Percentiles rank a stretch among this genome's conserved stretches.
Conservation (phyloP, 2,888 invertebrate species). For the Drosophila meridionalis region DNA sequence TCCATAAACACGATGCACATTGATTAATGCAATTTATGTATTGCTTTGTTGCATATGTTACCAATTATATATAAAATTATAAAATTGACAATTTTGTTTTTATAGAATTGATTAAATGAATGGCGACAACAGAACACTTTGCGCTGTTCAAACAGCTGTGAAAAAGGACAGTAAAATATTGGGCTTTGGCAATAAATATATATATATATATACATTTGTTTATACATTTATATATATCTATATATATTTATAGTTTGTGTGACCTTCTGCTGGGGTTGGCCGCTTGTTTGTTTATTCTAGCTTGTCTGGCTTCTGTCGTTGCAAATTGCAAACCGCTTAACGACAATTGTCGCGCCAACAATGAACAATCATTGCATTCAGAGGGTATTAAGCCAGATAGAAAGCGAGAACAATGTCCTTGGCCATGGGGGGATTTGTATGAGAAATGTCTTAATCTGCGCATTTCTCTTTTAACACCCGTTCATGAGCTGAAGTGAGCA, state of each 20-base stretch:
- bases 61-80: not conserved
- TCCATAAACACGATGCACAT: not conserved
- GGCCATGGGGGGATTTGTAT: not conserved
- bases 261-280: not conserved
- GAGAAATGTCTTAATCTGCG: conserved; percentile 6
- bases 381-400: conserved; percentile 14
- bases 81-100: not conserved
- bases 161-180: not conserved
- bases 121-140: not conserved
- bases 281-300: conserved; percentile 13
- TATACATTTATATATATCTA: conserved; percentile 2
- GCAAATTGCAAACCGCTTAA: conserved; percentile 36
- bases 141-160: not conserved
- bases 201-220: not conserved
- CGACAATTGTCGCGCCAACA: conserved; percentile 44
- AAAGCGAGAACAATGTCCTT: not conserved
- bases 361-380: conserved; percentile 29
- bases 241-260: conserved; percentile 9
- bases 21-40: not conserved
- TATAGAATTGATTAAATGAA: not conserved
- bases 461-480: not conserved
- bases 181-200: not conserved
- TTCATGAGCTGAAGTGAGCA: not conserved
- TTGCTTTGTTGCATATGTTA: not conserved
- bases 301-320: conserved; percentile 16